Conservation (phyloP, 2,797 vertebrate genomes). For the Alcedo quadribrachys region DNA sequence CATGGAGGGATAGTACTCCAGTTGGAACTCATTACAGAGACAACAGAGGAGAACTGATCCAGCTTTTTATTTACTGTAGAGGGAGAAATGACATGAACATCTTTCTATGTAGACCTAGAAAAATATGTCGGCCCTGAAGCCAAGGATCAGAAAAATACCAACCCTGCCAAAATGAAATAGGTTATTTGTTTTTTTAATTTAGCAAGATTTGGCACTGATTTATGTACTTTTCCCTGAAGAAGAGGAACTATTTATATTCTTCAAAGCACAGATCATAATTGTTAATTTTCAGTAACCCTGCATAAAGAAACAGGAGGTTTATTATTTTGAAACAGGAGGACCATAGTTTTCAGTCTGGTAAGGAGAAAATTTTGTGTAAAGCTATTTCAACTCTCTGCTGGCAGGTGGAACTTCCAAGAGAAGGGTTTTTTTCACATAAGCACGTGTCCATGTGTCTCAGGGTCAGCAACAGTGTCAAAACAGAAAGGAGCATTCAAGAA, state of each 20-base stretch:
- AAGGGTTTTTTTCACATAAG: neutral
- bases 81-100: slow-evolving; percentile 52
- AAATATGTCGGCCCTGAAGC: slow-evolving; percentile 55
- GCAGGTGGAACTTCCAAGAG: neutral
- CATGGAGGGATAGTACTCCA: slow-evolving; percentile 35
- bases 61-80: slow-evolving; percentile 62
- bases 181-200: slow-evolving; percentile 62
- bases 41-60: slow-evolving; percentile 51
- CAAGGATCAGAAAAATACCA: slow-evolving; percentile 54
- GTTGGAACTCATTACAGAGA: slow-evolving; percentile 55
- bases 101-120: slow-evolving; percentile 52
- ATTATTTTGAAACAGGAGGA: neutral
- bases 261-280: slow-evolving; percentile 14
- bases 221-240: slow-evolving; percentile 20
- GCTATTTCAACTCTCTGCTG: neutral
- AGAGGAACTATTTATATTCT: slow-evolving; percentile 33
- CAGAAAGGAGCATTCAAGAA: neutral
- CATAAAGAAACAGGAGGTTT: neutral
- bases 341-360: neutral
- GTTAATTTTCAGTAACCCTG: slow-evolving; percentile 16
- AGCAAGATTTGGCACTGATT: slow-evolving; percentile 22
- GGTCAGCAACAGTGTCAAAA: neutral
- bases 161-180: slow-evolving; percentile 55
- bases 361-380: neutral
- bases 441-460: neutral